A percentile compares a stretch with the other conserved stretches of the same genome.
Evolutionary conservation across 2,113 vertebrate genomes (phyloP).

Genomic region (Pedetes capensis): DNA sequence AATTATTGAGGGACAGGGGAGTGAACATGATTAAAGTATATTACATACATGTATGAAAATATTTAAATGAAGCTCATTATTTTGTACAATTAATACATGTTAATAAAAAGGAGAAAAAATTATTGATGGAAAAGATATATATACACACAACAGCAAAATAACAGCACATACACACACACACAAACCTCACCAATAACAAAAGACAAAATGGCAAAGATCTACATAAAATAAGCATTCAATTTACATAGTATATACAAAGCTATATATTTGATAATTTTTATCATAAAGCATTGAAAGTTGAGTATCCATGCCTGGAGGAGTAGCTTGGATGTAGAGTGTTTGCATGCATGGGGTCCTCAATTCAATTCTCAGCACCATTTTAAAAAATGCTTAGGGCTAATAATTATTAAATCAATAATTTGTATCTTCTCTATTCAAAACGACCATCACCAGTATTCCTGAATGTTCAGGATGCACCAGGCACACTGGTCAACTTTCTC

Average conservation of each 20-base stretch:
- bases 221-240: neutral
- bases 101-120: too few species aligned
- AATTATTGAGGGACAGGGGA: constrained; percentile 17
- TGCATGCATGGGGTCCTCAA: neutral
- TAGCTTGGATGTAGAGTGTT: too few species aligned
- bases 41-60: too few species aligned
- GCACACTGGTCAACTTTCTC: neutral
- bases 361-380: neutral
- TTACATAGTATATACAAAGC: neutral
- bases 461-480: neutral
- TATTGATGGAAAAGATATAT: neutral
- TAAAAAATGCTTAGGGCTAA: too few species aligned
- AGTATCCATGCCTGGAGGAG: neutral
- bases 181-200: neutral
- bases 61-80: too few species aligned
- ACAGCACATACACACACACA: neutral
- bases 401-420: neutral
- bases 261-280: neutral
- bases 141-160: neutral
- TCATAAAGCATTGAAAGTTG: neutral
- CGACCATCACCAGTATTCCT: neutral
- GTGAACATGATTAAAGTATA: too few species aligned
- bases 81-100: too few species aligned
- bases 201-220: neutral
- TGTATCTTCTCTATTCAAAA: constrained; percentile 6